These are phyloP conservation scores for Anagrus nilaparvatae DNA, from an alignment of 1,140 invertebrate species.

Conservation along the genomic window DNA sequence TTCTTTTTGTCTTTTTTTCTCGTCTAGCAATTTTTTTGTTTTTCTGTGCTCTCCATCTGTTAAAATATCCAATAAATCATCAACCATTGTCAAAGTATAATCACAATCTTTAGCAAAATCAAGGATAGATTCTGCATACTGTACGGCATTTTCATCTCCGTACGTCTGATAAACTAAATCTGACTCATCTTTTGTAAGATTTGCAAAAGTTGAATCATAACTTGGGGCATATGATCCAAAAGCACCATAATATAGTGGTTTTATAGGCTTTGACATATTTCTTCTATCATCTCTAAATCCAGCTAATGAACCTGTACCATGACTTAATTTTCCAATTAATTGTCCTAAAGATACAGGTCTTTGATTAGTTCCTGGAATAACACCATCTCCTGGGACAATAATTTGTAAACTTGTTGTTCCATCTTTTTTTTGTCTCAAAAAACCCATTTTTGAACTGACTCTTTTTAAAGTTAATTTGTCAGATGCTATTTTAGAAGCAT, in stretches of 20 bases:
- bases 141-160: constrained; percentile 77
- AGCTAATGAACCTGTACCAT: constrained; percentile 60
- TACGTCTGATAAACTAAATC: constrained; percentile 86
- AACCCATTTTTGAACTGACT: constrained; percentile 64
- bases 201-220: constrained; percentile 92
- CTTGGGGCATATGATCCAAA: constrained; percentile 92
- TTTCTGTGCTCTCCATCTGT: constrained; percentile 78
- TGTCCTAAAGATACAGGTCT: constrained; percentile 74
- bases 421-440: constrained; percentile 67
- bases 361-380: constrained; percentile 58
- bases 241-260: constrained; percentile 86
- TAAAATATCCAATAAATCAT: constrained; percentile 71
- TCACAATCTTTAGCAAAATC: constrained; percentile 78
- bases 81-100: constrained; percentile 73
- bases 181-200: constrained; percentile 85
- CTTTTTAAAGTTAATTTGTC: constrained; percentile 51
- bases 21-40: constrained; percentile 57
- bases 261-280: constrained; percentile 80
- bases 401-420: constrained; percentile 83
- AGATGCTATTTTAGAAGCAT: constrained; percentile 55
- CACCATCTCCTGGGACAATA: constrained; percentile 67
- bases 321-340: constrained; percentile 68
- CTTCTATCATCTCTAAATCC: constrained; percentile 80
- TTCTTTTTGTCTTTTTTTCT: constrained; percentile 48
- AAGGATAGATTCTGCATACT: constrained; percentile 77